Evolutionary conservation across 2,113 vertebrate species (phyloP), one percentile per base, ranked within the genome.

Genomic region (Sceloporus tristichus): DNA sequence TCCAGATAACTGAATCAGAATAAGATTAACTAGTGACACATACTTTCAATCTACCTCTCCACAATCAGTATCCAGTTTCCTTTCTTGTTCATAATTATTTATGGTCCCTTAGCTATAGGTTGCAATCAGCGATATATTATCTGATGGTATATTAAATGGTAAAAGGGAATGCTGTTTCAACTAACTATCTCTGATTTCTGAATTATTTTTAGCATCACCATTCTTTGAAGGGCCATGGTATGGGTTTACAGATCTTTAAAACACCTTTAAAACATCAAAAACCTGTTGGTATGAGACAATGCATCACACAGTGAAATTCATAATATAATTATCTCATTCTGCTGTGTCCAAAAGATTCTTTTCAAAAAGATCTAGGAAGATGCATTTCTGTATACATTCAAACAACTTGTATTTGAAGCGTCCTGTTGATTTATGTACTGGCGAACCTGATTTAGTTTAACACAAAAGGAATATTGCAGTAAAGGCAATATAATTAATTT

Each of bases 241-340:
- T 16, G n/a, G 82, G 66, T 93, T 91, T 59, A 0, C 34, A 88
- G 92, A 86, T 86, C 56, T 89, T 94, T 92, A 93, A 90, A 85
- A 92, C 1, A 8, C 34, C 34, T 34, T 34, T 34, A 34, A 34
- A 34, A 34, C 38, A 94, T 10, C 76, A 62, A 88, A 81, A 92
- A 92, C 91, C 86, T 88, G 80, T 71, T 84, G 92, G 59, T 16
- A 76, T 77, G 90, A 85, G 87, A 94, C 42, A 84, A 84, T 85
- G 87, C 62, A 90, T 92, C 85, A 73, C 90, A 88, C 77, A 88
- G 87, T 79, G 42, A 54, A 83, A 71, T 2, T 73, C 87, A 65
- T 90, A 71, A 90, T n/a, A 27, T 90, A 91, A 85, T 90, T 38
- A 90, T 87, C 88, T 95, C 88, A 92, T 89, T 94, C 94, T 90